Base-by-base conservation (phyloP, 2,113 vertebrate species). In the pig (Sus scrofa) region DNA sequence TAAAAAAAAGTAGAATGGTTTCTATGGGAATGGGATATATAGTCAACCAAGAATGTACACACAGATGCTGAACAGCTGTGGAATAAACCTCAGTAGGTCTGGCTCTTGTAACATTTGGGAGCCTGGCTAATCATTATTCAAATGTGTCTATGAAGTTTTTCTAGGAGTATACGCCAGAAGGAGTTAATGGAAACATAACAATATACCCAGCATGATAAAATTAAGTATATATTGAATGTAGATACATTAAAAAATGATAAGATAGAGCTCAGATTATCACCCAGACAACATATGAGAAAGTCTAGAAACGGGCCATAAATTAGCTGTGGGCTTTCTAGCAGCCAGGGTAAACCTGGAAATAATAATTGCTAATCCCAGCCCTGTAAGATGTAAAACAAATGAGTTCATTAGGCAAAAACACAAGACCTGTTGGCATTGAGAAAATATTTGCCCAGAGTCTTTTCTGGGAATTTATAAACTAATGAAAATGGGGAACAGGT, bases 391-490 rank as follows among this genome's bases (percentile, higher is more conserved):
- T 65, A 54, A 86, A 73, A 86, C 74, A 89, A 87, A 82, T 32
- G 34, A 39, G 68, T 90, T 95, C 75, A 32, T 52, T 91, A 83
- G 62, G 67, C 65, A 85, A 39, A 39, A 77, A 52, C 34, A 34
- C 20, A 87, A 39, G 68, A 67, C 52, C 91, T 93, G 37, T 71
- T 88, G 58, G 26, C 77, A 81, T 54, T 78, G 67, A 93, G 85
- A 91, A 88, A 93, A 86, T 78, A 86, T 26, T 78, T 88, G 62
- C 63, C 18, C 2, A 3, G 68, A 22, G 58, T 84, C n/a, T 84
- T 70, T 77, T 85, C 52, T 85, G 54, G 32, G 20, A 91, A 74
- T 67, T 91, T 88, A 67, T 84, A 54, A 88, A 68, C 73, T 88
- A 86, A 83, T 74, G 52, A 81, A 70, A 94, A 62, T 44, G 39